A percentile compares a stretch with the other conserved stretches of the same genome.
phyloP scores from a whole-genome alignment of 1,140 invertebrate genomes.

The Monomorium pharaonis region DNA sequence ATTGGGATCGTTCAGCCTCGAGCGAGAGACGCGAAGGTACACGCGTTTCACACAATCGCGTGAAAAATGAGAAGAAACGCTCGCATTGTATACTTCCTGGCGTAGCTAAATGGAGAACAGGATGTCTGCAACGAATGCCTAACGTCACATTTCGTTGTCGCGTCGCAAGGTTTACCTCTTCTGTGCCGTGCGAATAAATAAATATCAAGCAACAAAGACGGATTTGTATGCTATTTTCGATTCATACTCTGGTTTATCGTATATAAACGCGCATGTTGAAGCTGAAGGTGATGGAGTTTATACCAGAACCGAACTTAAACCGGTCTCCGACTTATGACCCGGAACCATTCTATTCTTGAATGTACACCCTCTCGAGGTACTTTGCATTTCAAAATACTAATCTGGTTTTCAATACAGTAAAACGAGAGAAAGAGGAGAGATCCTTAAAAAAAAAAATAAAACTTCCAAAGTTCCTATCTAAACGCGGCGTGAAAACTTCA shows the following conservation, averaged over 20 bases:
- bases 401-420: background rate
- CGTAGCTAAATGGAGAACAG: constrained; percentile 26
- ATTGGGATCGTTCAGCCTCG: background rate
- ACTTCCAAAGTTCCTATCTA: background rate
- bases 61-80: constrained; percentile 23
- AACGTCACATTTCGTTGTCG: background rate
- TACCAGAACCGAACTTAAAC: constrained; percentile 16
- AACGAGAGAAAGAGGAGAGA: background rate
- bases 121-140: constrained; percentile 9
- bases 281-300: constrained; percentile 20
- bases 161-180: background rate
- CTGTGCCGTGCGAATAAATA: background rate
- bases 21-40: background rate
- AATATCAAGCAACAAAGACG: background rate
- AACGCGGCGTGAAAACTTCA: background rate
- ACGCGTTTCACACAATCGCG: constrained; percentile 8
- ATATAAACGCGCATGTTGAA: background rate
- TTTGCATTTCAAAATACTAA: constrained; percentile 36
- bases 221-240: background rate
- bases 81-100: constrained; percentile 11
- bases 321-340: constrained; percentile 29
- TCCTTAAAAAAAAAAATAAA: background rate
- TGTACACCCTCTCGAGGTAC: background rate
- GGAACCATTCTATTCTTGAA: constrained; percentile 33
- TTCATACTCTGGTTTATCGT: background rate